These are phyloP conservation scores for Pegoplata infirma DNA, from an alignment of 2,888 invertebrate genomes.

Conservation along the genomic window DNA sequence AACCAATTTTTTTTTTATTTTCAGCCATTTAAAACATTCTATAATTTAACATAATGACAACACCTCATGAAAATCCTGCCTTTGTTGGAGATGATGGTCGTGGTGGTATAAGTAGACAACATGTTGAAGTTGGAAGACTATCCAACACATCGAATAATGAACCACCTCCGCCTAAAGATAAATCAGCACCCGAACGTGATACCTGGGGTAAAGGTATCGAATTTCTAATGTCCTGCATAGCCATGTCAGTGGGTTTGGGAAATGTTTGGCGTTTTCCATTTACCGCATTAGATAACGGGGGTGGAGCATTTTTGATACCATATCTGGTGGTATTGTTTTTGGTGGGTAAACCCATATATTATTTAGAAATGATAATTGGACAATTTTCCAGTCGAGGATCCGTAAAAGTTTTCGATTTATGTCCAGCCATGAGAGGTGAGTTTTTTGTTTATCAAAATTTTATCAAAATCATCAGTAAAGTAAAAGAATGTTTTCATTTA, in stretches of 20 bases:
- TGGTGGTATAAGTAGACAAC: conserved; percentile 40
- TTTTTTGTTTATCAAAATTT: too few relatives aligned
- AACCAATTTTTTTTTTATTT: not conserved
- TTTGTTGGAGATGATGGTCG: conserved; percentile 75
- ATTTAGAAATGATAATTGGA: conserved; percentile 85
- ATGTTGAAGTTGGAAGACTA: conserved; percentile 62
- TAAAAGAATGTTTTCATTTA: conserved; percentile 5
- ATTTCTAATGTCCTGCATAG: conserved; percentile 78
- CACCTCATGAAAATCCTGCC: conserved; percentile 72
- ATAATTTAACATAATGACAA: conserved; percentile 61
- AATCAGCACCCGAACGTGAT: conserved; percentile 69
- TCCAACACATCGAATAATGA: conserved; percentile 61
- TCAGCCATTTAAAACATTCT: not conserved
- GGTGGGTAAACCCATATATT: conserved; percentile 85
- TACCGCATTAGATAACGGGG: conserved; percentile 83
- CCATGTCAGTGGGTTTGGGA: conserved; percentile 83
- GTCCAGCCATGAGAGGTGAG: conserved; percentile 85
- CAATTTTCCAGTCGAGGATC: conserved; percentile 86
- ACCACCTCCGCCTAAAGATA: conserved; percentile 7
- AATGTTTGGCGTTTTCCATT: conserved; percentile 86
- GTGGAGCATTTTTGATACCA: conserved; percentile 84
- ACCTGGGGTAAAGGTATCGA: conserved; percentile 77
- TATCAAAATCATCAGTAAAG: not conserved
- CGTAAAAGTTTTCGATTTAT: conserved; percentile 83
- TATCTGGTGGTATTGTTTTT: conserved; percentile 82